Percentiles rank a stretch among this genome's conserved stretches.
Conservation (phyloP, 2,888 invertebrate genomes). For the Nephrotoma guestfalica region DNA sequence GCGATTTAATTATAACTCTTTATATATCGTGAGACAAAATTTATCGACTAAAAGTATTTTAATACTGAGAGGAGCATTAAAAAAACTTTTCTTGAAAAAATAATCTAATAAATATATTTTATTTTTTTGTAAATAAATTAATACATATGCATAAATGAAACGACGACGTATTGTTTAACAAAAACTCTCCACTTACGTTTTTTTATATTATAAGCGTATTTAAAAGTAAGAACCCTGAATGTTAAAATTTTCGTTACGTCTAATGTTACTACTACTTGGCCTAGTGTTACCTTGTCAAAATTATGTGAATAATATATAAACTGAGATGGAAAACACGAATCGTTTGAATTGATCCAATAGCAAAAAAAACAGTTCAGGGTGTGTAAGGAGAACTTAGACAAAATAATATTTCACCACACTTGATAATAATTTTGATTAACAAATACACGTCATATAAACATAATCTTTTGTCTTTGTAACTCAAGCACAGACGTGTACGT, state of each 20-base stretch:
- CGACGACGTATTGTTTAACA: too few relatives aligned
- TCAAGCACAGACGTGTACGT: background rate
- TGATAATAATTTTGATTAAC: background rate
- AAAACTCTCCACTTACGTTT: too few relatives aligned
- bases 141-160: too few relatives aligned
- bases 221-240: too few relatives aligned
- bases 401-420: background rate
- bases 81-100: background rate
- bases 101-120: background rate
- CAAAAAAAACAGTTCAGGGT: background rate
- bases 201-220: too few relatives aligned
- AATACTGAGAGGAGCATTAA: too few relatives aligned
- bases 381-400: background rate
- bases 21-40: too few relatives aligned
- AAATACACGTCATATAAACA: background rate
- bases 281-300: background rate
- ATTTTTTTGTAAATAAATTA: background rate
- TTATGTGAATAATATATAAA: background rate
- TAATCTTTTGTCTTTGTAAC: background rate
- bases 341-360: too few relatives aligned
- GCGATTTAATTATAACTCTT: too few relatives aligned
- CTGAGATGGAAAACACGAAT: background rate
- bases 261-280: background rate
- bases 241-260: too few relatives aligned
- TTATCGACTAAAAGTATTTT: too few relatives aligned